Evolutionary conservation across 2,888 invertebrate genomes (phyloP).

Genomic region (Eupithecia insigniata): DNA sequence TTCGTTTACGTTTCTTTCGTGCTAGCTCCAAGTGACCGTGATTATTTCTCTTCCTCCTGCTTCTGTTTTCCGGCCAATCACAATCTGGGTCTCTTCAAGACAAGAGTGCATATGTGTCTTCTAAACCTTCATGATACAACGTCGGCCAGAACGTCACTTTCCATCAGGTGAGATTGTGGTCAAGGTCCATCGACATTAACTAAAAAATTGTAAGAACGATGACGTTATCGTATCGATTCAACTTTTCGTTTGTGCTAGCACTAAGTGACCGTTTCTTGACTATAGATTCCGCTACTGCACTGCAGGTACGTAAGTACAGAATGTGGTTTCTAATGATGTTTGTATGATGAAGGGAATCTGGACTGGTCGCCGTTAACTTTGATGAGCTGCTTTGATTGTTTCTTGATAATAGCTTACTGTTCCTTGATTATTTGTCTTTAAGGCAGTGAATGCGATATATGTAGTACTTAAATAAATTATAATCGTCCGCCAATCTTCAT

Average conservation of each 20-base stretch:
- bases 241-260: not conserved
- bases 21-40: too few relatives aligned
- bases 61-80: too few relatives aligned
- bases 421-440: not conserved
- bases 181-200: too few relatives aligned
- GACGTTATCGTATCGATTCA: not conserved
- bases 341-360: constrained; percentile 15
- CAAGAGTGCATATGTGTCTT: too few relatives aligned
- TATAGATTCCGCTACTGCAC: constrained; percentile 42
- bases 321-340: constrained; percentile 36
- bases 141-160: too few relatives aligned
- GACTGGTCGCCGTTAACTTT: constrained; percentile 7
- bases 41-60: too few relatives aligned
- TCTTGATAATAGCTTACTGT: constrained; percentile 11
- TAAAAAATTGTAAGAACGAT: too few relatives aligned
- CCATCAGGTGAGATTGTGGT: too few relatives aligned
- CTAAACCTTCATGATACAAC: too few relatives aligned
- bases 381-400: constrained; percentile 11
- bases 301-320: constrained; percentile 23
- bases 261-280: constrained; percentile 42
- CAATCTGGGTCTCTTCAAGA: too few relatives aligned
- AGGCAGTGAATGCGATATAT: not conserved
- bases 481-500: not conserved
- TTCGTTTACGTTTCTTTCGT: too few relatives aligned
- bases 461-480: too few relatives aligned